A percentile compares a stretch with the other conserved stretches of the same genome.
Evolutionary conservation across 30 jellyfish, hydroid and myxozoan genomes (phyloP).

Genomic region (Hydractinia symbiolongicarpus): DNA sequence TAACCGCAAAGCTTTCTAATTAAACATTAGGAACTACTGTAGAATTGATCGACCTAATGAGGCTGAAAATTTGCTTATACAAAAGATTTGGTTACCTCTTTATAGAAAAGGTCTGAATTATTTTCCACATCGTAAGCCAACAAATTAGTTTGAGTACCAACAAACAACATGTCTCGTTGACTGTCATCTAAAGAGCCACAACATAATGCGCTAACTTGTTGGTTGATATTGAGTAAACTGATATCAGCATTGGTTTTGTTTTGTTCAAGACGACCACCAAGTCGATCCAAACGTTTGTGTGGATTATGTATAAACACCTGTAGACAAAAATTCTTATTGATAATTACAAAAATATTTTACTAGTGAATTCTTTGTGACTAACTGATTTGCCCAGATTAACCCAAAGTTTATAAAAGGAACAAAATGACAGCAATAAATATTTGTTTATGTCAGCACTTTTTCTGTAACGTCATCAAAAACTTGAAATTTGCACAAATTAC

Average conservation of each 20-base stretch:
- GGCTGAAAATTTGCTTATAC: too few relatives aligned
- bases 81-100: slow-evolving; percentile 54
- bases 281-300: slow-evolving; percentile 44
- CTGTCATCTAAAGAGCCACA: slow-evolving; percentile 73
- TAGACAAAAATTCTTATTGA: not conserved
- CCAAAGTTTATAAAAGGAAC: too few relatives aligned
- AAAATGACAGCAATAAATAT: too few relatives aligned
- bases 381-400: not conserved
- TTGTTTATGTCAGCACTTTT: too few relatives aligned
- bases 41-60: too few relatives aligned
- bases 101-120: slow-evolving; percentile 83
- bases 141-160: slow-evolving; percentile 88
- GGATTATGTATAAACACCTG: slow-evolving; percentile 91
- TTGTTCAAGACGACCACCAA: slow-evolving; percentile 76
- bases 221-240: slow-evolving; percentile 66
- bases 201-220: slow-evolving; percentile 79
- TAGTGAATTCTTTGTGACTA: not conserved
- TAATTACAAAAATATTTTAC: not conserved
- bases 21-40: too few relatives aligned
- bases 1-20: too few relatives aligned
- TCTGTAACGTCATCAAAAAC: too few relatives aligned
- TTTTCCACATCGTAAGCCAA: slow-evolving; percentile 93
- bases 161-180: slow-evolving; percentile 66
- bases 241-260: slow-evolving; percentile 47
- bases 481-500: too few relatives aligned